phyloP scores from a whole-genome alignment of 2,113 vertebrate species.

The Panthera uncia region DNA sequence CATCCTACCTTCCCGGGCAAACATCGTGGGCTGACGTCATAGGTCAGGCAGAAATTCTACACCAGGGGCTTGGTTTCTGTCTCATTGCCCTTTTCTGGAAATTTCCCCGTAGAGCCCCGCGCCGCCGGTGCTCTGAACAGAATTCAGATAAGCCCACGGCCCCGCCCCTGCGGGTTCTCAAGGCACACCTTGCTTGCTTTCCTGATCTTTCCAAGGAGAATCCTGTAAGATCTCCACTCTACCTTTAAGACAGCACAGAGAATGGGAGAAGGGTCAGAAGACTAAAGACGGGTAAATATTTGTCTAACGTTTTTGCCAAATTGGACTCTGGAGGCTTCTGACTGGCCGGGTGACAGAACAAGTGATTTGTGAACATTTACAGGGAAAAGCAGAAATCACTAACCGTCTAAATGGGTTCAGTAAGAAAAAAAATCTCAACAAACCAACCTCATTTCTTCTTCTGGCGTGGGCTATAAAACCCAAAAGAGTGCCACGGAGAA shows the following conservation, averaged over 20 bases:
- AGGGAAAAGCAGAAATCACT: not conserved
- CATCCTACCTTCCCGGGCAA: not conserved
- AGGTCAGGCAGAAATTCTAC: not conserved
- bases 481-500: not conserved
- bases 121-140: not conserved
- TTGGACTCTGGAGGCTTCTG: constrained; percentile 15
- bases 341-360: not conserved
- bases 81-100: not conserved
- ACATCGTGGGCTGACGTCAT: not conserved
- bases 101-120: not conserved
- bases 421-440: not conserved
- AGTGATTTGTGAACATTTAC: not conserved
- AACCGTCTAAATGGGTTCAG: not conserved
- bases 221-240: not conserved
- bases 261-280: not conserved
- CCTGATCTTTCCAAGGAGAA: not conserved
- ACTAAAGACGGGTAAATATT: not conserved
- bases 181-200: not conserved
- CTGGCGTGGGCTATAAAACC: not conserved
- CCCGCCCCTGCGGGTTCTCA: not conserved
- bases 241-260: not conserved
- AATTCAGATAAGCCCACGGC: not conserved
- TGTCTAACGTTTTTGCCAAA: not conserved
- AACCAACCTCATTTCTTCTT: not conserved
- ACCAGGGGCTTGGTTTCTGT: not conserved